Evolutionary conservation across 1,140 invertebrate species (phyloP).

Genomic region (Trichomalopsis sarcophagae): DNA sequence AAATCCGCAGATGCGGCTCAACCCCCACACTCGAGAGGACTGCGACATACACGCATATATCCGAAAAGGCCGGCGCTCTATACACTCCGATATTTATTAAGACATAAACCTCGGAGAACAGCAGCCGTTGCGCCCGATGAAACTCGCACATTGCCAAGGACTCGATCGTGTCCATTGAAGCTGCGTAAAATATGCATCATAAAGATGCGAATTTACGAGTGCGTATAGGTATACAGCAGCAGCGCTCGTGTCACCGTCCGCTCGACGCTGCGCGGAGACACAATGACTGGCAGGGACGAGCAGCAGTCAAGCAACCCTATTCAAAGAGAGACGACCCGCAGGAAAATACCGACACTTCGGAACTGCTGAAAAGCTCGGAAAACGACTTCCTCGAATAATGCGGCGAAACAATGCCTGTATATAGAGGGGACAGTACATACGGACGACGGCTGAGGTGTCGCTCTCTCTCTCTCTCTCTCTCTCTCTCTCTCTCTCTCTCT

Average conservation of each 20-base stretch:
- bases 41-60: neutral
- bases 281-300: conserved; percentile 25
- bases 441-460: no score
- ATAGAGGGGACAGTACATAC: no score
- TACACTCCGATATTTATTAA: conserved; percentile 20
- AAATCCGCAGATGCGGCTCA: neutral
- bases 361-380: conserved; percentile 36
- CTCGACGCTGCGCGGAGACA: neutral
- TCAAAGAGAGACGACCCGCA: neutral
- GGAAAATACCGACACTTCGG: neutral
- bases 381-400: conserved; percentile 25
- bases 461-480: no score
- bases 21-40: neutral
- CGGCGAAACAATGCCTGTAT: neutral
- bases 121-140: neutral
- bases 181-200: conserved; percentile 38
- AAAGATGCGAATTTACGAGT: conserved; percentile 47
- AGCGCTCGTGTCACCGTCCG: neutral
- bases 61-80: neutral
- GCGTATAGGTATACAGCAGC: neutral
- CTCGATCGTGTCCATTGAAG: conserved; percentile 21
- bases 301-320: conserved; percentile 10
- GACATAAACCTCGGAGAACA: neutral
- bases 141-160: conserved; percentile 7
- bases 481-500: neutral